Base-by-base conservation (phyloP, 1,140 invertebrate genomes). In the Drosophila mayri region DNA sequence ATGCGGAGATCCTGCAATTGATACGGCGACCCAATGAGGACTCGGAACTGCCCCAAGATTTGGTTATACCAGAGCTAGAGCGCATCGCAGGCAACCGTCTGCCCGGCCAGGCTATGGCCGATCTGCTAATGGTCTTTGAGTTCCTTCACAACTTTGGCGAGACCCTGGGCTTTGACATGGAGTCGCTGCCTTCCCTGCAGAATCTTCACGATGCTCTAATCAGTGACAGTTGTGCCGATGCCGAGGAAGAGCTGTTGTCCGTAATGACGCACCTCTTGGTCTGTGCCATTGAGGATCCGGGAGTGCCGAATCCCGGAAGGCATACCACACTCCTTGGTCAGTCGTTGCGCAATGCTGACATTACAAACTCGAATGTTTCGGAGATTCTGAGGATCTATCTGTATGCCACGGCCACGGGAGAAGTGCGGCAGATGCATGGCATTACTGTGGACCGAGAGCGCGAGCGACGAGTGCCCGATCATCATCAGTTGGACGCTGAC, bases 101-200 rank as follows among this genome's bases (percentile, higher is more conserved):
- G 12, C 94, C 96, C 1, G 97, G 97, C 0, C 96, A 97, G 91
- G 97, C 98, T 0, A 98, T 98, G 93, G 96, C 97, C 3, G 97
- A 99, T 93, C 94, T 97, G 40, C 94, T 99, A 6, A 98, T 99
- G 97, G 96, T 98, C 4, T 97, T 97, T 90, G 98, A 99, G 93
- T 99, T 99, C 93, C 94, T 99, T 49, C 97, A 98, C 83, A 99
- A 98, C 92, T 99, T 99, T 92, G 97, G 97, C 28, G 97, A 98
- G 93, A 98, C 97, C 1, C 93, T 99, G 11, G 98, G 98, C 44
- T 98, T 99, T 90, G 97, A 98, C 90, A 96, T 97, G 94, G 97
- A 98, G 41, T 96, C 96, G 1, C 92, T 99, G 44, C 98, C 98
- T 6, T 96, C 96, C 1, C 91, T 99, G 60, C 96, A 97, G 83